A percentile compares a stretch with the other conserved stretches of the same genome.
phyloP scores from a whole-genome alignment of 2,113 vertebrate genomes.

The Tenrec ecaudatus region DNA sequence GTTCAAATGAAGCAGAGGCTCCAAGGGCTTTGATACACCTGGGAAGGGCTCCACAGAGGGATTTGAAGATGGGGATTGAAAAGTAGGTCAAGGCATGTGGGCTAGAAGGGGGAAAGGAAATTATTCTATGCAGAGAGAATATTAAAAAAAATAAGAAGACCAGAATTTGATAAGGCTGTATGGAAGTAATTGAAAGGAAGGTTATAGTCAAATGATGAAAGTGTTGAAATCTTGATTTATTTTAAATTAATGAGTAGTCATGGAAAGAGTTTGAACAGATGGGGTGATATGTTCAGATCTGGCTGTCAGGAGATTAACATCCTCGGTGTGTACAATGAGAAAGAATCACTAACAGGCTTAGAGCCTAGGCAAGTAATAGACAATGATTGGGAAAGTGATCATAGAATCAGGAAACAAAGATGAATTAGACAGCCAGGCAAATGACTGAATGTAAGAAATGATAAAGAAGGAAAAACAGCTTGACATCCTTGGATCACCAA shows the following conservation, averaged over 20 bases:
- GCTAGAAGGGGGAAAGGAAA: too few species aligned
- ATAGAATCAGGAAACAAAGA: neutral
- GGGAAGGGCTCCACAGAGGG: too few species aligned
- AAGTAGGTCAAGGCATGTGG: too few species aligned
- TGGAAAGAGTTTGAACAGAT: neutral
- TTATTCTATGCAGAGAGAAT: too few species aligned
- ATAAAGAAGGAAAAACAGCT: neutral
- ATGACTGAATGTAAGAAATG: neutral
- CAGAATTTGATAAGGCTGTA: neutral
- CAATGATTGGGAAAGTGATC: neutral
- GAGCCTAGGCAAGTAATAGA: neutral
- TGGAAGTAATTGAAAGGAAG: neutral
- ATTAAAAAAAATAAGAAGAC: too few species aligned
- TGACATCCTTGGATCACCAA: neutral
- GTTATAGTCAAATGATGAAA: neutral
- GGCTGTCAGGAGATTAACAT: neutral
- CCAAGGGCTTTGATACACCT: too few species aligned
- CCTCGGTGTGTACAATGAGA: neutral
- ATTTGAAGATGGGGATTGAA: too few species aligned
- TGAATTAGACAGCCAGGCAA: neutral
- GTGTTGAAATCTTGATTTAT: neutral
- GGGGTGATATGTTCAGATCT: neutral
- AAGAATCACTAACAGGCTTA: neutral
- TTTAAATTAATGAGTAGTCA: neutral
- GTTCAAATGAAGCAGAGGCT: too few species aligned